Evolutionary conservation across 2,113 vertebrate species (phyloP), one percentile per base, ranked within the genome.

Genomic region (Fulmarus glacialis): DNA sequence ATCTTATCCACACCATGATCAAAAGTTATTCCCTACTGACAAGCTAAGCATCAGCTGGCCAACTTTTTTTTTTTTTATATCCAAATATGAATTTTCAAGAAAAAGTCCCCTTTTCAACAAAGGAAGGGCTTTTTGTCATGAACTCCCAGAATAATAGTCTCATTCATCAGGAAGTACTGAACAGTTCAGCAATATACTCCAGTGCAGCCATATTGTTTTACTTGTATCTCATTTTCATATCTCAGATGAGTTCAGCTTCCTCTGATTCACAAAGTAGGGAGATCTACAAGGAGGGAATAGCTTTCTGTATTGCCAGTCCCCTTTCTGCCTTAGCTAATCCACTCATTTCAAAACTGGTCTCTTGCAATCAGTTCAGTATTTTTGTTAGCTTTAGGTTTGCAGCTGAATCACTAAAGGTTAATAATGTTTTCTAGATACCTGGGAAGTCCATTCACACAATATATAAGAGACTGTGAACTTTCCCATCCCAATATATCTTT

Each of bases 11-110:
- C 60, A 68, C 27, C 52, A 29, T 20, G 38, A 95, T 92, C 94
- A 93, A 71, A 94, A 87, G 83, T 95, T 81, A 74, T 90, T 96
- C 90, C 80, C 81, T 32, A 81, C 56, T 82, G 89, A 81, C 64
- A 95, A 68, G 47, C 27, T 47, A 78, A 89, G 59, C 24, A 82
- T 81, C 60, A 79, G 64, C 72, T 84, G 77, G 43, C n/a, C 83
- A 91, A 93, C 9, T 7, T 48, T 82, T 56, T 60, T 40, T 75
- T 56, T 70, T 32, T 36, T 4, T 12, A 22, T 58, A 53, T 70
- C 12, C 2, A 2, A 83, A 90, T 86, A 73, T 66, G 75, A 95
- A 81, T 94, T 90, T 92, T 81, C 82, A 92, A 74, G 50, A 77
- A 58, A 59, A 94, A 62, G 67, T 87, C 55, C 42, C 5, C 9